Percentiles rank a stretch among this genome's conserved stretches.
Conservation (phyloP, 2,113 vertebrate species). For the Neopipo cinnamomea region DNA sequence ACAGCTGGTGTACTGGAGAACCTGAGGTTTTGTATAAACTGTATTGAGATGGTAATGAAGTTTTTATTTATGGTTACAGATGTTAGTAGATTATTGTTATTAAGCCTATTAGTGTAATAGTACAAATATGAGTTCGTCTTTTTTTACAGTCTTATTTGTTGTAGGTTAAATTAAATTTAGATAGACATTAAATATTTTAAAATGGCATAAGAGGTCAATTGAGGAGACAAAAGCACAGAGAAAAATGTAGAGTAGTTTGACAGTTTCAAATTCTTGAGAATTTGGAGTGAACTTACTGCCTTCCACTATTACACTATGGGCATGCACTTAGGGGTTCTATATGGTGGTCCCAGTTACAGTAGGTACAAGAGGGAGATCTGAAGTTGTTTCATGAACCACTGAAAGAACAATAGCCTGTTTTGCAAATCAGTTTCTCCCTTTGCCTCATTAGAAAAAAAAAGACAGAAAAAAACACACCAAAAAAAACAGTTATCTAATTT, state of each 20-base stretch:
- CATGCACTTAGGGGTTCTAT: neutral
- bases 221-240: neutral
- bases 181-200: neutral
- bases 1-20: constrained; percentile 73
- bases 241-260: neutral
- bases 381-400: neutral
- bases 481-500: neutral
- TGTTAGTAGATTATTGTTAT: constrained; percentile 76
- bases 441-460: neutral
- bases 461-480: neutral
- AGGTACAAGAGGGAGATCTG: neutral
- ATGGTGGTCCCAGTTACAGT: neutral
- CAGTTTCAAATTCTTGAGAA: neutral
- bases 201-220: neutral
- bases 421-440: neutral
- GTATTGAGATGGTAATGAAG: constrained; percentile 79
- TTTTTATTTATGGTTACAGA: constrained; percentile 77
- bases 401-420: neutral
- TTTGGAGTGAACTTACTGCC: neutral
- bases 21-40: constrained; percentile 74
- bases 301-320: neutral
- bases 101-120: constrained; percentile 74
- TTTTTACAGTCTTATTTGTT: constrained; percentile 58
- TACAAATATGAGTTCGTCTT: constrained; percentile 69
- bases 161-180: constrained; percentile 47